Conservation (phyloP, 2,797 vertebrate genomes). For the Harpagifer antarcticus region DNA sequence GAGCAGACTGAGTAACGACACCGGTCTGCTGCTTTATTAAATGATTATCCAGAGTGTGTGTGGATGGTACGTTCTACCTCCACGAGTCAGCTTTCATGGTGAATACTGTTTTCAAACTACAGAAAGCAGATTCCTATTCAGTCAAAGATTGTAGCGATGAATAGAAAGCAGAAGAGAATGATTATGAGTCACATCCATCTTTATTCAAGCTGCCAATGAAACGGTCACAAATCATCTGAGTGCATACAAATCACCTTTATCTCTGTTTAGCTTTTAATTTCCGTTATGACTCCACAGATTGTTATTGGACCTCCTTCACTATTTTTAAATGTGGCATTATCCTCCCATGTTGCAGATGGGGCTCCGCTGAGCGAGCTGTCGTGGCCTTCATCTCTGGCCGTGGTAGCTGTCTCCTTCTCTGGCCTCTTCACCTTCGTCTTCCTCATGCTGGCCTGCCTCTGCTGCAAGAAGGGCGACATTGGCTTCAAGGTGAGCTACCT, state of each 20-base stretch:
- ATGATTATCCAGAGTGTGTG: slow-evolving; percentile 33
- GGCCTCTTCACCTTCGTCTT: slow-evolving; percentile 96
- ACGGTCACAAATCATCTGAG: slow-evolving; percentile 28
- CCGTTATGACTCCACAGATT: slow-evolving; percentile 36
- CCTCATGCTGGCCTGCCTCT: slow-evolving; percentile 98
- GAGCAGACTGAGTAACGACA: slow-evolving; percentile 30
- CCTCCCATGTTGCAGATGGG: slow-evolving; percentile 82
- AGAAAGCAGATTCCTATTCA: slow-evolving; percentile 31
- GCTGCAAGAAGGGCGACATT: slow-evolving; percentile 96
- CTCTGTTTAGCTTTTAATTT: slow-evolving; percentile 59
- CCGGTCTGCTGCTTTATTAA: slow-evolving; percentile 24
- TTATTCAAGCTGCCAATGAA: slow-evolving; percentile 43
- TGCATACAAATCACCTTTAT: slow-evolving; percentile 40
- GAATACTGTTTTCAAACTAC: slow-evolving; percentile 58
- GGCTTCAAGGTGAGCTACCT: slow-evolving; percentile 94
- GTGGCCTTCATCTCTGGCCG: slow-evolving; percentile 94
- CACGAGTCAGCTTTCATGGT: slow-evolving; percentile 34
- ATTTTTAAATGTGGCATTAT: slow-evolving; percentile 35
- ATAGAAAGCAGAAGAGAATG: slow-evolving; percentile 38
- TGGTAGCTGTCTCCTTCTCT: slow-evolving; percentile 94
- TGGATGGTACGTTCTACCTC: slow-evolving; percentile 58
- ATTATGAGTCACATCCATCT: slow-evolving; percentile 31
- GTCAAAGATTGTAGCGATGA: slow-evolving; percentile 10
- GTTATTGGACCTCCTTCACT: slow-evolving; percentile 21
- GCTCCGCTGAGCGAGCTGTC: slow-evolving; percentile 94